Conservation (phyloP, 2,113 vertebrate genomes). For the Apodemus speciosus region DNA sequence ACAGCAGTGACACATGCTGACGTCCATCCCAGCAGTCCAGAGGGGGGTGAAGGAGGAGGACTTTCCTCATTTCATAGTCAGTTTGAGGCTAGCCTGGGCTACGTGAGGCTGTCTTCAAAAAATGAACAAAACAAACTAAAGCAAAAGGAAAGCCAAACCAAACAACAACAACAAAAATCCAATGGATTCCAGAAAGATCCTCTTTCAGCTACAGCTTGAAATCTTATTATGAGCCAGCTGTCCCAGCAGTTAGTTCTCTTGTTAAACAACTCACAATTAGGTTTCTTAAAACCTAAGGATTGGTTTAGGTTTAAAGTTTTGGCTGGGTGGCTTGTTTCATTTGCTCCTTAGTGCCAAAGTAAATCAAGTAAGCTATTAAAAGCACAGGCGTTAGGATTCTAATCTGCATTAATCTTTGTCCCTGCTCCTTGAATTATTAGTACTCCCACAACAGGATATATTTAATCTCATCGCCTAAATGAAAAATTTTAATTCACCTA, state of each 20-base stretch:
- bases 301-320: constrained; percentile 17
- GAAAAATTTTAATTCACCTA: constrained; percentile 71
- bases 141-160: not conserved
- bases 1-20: no score
- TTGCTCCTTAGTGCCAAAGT: constrained; percentile 35
- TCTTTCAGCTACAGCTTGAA: constrained; percentile 56
- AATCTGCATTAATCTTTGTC: constrained; percentile 67
- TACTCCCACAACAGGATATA: constrained; percentile 60
- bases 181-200: not conserved
- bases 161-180: not conserved
- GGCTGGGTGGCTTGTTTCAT: constrained; percentile 43
- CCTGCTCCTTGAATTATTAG: constrained; percentile 64
- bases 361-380: constrained; percentile 67
- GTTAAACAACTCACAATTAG: constrained; percentile 22
- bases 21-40: not conserved
- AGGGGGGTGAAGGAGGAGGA: not conserved
- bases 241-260: constrained; percentile 27
- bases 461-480: constrained; percentile 71
- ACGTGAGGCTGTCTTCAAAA: not conserved
- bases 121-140: not conserved
- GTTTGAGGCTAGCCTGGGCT: not conserved
- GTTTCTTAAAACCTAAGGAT: not conserved
- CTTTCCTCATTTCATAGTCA: not conserved
- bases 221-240: constrained; percentile 19
- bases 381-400: constrained; percentile 57